phyloP scores from a whole-genome alignment of 2,888 invertebrate species.

The Pristionchus japonicus region DNA sequence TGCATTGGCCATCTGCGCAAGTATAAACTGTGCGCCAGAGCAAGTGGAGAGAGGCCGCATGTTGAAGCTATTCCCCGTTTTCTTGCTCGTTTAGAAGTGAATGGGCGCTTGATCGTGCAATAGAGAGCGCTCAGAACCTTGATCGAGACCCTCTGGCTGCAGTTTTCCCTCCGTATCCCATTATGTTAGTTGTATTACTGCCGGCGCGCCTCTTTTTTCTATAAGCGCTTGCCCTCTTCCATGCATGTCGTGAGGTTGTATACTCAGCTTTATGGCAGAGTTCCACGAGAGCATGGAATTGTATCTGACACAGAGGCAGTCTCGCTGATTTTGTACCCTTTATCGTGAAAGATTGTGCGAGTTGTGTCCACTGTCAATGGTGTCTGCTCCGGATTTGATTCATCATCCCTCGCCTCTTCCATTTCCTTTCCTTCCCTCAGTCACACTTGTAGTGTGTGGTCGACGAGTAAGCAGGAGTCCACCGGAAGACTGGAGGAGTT shows the following conservation, averaged over 20 bases:
- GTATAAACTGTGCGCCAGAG: constrained; percentile 17
- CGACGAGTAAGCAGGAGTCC: background rate
- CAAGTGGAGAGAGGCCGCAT: background rate
- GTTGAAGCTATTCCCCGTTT: background rate
- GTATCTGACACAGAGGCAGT: background rate
- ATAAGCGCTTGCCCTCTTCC: background rate
- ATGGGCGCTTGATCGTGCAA: background rate
- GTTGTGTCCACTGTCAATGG: background rate
- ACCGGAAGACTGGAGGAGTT: background rate
- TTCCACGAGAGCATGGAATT: background rate
- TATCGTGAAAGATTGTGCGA: background rate
- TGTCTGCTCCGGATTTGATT: background rate
- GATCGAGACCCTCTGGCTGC: background rate
- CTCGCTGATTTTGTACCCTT: background rate
- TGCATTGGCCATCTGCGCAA: background rate
- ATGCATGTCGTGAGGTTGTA: background rate
- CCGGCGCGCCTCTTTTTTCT: background rate
- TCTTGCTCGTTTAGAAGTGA: background rate
- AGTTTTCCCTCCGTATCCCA: background rate
- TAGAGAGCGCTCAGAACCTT: background rate
- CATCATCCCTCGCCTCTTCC: background rate
- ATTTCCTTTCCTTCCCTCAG: background rate
- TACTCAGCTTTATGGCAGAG: constrained; percentile 15
- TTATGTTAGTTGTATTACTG: background rate
- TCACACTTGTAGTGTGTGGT: constrained; percentile 12